These are phyloP conservation scores for Ormyrus labotus DNA, from an alignment of 2,888 invertebrate species.

Conservation along the genomic window DNA sequence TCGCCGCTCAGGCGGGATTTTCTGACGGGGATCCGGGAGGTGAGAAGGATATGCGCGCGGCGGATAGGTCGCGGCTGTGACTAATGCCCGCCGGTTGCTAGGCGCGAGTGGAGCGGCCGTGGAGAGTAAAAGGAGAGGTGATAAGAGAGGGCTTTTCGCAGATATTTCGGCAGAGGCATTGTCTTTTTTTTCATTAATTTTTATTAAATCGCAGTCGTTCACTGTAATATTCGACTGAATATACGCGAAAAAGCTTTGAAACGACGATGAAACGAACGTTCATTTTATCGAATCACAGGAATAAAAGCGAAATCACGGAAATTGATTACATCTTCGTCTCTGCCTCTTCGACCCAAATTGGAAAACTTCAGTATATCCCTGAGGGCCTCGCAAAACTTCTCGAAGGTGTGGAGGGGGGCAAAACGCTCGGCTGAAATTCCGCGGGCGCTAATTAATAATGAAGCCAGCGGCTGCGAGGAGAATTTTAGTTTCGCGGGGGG, in stretches of 20 bases:
- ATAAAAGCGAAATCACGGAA: constrained; percentile 5
- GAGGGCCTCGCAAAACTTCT: constrained; percentile 12
- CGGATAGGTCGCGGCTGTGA: neutral
- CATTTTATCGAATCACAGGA: too few species aligned
- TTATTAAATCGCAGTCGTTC: too few species aligned
- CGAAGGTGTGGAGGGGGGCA: neutral
- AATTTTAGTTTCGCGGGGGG: constrained; percentile 8
- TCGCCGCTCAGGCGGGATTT: constrained; percentile 68
- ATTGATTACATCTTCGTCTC: constrained; percentile 43
- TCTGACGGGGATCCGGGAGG: constrained; percentile 61
- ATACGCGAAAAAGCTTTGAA: too few species aligned
- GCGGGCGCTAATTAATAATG: constrained; percentile 43
- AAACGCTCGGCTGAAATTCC: constrained; percentile 31
- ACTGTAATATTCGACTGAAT: too few species aligned
- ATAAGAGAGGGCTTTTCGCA: too few species aligned
- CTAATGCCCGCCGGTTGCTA: constrained; percentile 22
- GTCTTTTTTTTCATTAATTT: too few species aligned
- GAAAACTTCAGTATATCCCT: constrained; percentile 1
- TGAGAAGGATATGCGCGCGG: neutral
- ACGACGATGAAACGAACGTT: too few species aligned
- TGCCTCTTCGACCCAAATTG: neutral
- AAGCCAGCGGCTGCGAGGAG: constrained; percentile 1
- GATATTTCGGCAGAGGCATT: too few species aligned
- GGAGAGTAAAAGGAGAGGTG: neutral
- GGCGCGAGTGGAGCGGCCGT: neutral